Evolutionary conservation across 1,140 invertebrate species (phyloP).

Genomic region (Homalodisca vitripennis): DNA sequence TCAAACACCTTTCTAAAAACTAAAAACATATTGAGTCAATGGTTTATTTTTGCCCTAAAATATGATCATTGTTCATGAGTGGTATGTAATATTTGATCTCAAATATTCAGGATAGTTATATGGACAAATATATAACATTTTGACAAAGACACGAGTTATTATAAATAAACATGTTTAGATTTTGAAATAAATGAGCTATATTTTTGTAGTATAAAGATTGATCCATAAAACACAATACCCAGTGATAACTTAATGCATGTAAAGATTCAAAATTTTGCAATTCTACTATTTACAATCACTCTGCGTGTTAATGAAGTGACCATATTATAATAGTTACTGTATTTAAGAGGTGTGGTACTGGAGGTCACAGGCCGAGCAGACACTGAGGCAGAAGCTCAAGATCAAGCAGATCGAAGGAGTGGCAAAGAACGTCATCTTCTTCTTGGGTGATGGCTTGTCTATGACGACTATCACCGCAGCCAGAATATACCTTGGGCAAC

Average conservation of each 20-base stretch:
- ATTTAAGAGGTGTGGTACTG: background rate
- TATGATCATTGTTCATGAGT: too few species aligned
- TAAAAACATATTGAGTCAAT: too few species aligned
- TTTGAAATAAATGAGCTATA: background rate
- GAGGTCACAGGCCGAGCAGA: background rate
- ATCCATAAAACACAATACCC: background rate
- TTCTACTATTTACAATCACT: background rate
- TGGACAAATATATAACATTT: too few species aligned
- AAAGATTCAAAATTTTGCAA: background rate
- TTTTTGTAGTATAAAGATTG: background rate
- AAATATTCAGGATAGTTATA: too few species aligned
- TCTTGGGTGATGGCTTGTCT: constrained; percentile 77
- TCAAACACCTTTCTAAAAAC: too few species aligned
- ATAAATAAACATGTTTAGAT: background rate
- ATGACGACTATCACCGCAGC: constrained; percentile 67
- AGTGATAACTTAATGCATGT: background rate
- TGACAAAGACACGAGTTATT: too few species aligned
- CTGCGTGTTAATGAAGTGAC: too few species aligned
- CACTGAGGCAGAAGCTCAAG: background rate
- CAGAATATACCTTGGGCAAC: constrained; percentile 64
- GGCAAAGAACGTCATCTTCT: constrained; percentile 72
- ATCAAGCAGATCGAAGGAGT: background rate
- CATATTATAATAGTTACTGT: too few species aligned
- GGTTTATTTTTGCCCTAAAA: too few species aligned
- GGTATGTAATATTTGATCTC: too few species aligned